Evolutionary conservation across 2,888 invertebrate species (phyloP).

Genomic region (Sepioteuthis lessoniana): DNA sequence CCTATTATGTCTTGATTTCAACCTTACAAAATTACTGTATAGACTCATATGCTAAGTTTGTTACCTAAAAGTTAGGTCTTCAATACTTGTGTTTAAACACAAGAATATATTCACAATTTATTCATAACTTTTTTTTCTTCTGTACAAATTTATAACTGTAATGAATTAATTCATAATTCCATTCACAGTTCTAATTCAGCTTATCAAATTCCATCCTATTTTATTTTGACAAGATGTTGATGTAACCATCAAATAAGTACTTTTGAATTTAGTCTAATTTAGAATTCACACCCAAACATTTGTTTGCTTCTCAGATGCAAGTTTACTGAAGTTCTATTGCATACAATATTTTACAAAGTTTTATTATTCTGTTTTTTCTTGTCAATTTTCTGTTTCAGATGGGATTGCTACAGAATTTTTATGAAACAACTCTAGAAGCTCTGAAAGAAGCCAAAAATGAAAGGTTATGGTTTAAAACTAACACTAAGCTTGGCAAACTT

Average conservation of each 20-base stretch:
- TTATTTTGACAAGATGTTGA: too few relatives aligned
- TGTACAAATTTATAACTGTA: too few relatives aligned
- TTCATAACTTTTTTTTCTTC: too few relatives aligned
- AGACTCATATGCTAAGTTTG: too few relatives aligned
- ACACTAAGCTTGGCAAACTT: conserved; percentile 97
- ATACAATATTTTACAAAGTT: background rate
- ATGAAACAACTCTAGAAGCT: conserved; percentile 83
- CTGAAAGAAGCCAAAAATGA: conserved; percentile 98
- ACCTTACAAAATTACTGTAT: too few relatives aligned
- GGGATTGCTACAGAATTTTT: conserved; percentile 97
- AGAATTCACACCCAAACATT: background rate
- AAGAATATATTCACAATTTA: too few relatives aligned
- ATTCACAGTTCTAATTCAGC: too few relatives aligned
- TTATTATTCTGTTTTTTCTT: background rate
- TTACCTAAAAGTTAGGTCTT: too few relatives aligned
- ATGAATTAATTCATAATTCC: too few relatives aligned
- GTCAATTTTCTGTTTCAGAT: conserved; percentile 80
- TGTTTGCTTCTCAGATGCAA: background rate
- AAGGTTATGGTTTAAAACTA: conserved; percentile 99
- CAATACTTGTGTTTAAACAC: too few relatives aligned
- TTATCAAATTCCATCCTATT: too few relatives aligned
- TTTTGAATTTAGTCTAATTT: background rate
- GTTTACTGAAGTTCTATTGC: background rate
- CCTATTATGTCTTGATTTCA: too few relatives aligned
- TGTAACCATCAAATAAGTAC: background rate